Conservation (phyloP, 2,113 vertebrate genomes). For the Prinia subflava region DNA sequence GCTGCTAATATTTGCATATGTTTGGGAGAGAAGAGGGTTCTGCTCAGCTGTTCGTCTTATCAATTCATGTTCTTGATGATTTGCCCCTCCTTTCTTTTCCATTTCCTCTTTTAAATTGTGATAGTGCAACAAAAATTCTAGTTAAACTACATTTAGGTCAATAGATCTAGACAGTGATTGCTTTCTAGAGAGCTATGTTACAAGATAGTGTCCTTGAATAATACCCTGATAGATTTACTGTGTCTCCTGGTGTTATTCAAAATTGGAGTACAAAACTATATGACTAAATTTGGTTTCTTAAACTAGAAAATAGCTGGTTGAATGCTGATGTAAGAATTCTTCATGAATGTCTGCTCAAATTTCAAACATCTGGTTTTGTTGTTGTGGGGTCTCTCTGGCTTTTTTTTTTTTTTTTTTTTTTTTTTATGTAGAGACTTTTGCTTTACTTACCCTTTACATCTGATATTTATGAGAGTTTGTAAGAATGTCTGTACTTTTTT, state of each 20-base stretch:
- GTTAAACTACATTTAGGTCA: background rate
- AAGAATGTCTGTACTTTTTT: background rate
- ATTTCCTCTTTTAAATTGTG: background rate
- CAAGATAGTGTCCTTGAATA: background rate
- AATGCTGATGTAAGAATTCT: background rate
- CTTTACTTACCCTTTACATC: background rate
- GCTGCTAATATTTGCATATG: background rate
- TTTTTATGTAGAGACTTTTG: background rate
- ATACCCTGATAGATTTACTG: background rate
- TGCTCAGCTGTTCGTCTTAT: background rate
- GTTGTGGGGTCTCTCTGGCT: background rate
- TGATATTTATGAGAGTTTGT: background rate
- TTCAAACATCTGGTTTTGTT: background rate
- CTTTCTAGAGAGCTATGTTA: background rate
- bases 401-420: background rate
- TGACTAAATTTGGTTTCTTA: background rate
- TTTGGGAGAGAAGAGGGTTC: background rate
- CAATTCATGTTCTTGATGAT: background rate
- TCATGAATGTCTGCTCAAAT: background rate
- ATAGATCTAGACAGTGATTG: background rate
- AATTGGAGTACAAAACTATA: background rate
- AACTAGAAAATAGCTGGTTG: background rate
- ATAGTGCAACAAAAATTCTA: background rate
- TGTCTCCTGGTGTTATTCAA: background rate
- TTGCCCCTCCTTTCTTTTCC: background rate